These are phyloP conservation scores for Rotaria magnacalcarata DNA, from an alignment of 2,888 invertebrate genomes.

Conservation along the genomic window DNA sequence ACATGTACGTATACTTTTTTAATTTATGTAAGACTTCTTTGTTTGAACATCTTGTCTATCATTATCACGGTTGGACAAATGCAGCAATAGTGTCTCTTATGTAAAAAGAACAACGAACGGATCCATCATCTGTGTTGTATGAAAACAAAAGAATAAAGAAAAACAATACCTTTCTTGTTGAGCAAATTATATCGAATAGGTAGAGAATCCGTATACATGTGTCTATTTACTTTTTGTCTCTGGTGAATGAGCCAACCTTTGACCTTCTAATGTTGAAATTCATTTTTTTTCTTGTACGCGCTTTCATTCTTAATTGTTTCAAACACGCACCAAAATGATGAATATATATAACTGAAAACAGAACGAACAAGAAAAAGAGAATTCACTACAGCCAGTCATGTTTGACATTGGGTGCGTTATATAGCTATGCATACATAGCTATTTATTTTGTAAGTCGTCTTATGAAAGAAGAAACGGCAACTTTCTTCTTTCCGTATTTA, in stretches of 20 bases:
- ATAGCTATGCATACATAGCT: background rate
- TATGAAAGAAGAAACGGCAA: background rate
- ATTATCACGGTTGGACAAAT: background rate
- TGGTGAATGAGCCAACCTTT: background rate
- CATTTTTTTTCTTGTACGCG: background rate
- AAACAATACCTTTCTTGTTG: background rate
- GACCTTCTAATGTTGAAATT: slow-evolving; percentile 9
- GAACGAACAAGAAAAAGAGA: background rate
- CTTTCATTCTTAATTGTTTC: slow-evolving; percentile 7
- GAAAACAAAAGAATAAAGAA: background rate
- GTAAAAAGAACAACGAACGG: background rate
- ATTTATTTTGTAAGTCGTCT: background rate
- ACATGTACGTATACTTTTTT: background rate
- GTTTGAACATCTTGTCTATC: background rate
- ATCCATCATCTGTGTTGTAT: background rate
- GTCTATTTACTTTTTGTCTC: background rate
- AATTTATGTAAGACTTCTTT: background rate
- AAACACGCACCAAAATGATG: background rate
- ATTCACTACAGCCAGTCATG: background rate
- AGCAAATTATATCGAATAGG: background rate
- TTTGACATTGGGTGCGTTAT: background rate
- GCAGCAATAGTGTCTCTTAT: background rate
- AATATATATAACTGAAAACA: slow-evolving; percentile 2
- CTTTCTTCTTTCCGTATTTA: background rate
- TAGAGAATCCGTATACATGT: background rate